phyloP scores from a whole-genome alignment of 2,888 invertebrate species.

The Heliconius erato region DNA sequence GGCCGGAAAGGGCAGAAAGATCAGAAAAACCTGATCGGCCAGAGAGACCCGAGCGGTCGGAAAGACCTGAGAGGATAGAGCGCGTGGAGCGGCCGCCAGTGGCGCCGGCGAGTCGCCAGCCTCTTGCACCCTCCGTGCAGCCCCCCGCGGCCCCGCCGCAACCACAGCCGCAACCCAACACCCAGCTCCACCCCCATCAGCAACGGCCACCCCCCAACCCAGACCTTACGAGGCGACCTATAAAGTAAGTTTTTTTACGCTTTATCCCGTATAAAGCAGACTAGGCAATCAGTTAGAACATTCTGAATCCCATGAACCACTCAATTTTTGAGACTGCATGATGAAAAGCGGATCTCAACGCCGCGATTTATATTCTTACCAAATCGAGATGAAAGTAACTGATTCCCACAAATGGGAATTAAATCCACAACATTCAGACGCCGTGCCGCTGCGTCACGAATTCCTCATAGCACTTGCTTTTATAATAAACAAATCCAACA shows the following conservation, averaged over 20 bases:
- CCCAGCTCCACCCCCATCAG: constrained; percentile 74
- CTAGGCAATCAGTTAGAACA: not conserved
- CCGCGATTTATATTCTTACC: too few relatives aligned
- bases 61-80: constrained; percentile 56
- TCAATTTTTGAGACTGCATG: too few relatives aligned
- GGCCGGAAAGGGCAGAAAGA: constrained; percentile 64
- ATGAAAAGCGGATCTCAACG: too few relatives aligned
- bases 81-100: constrained; percentile 56
- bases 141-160: not conserved
- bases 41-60: constrained; percentile 61
- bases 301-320: not conserved
- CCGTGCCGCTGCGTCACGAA: not conserved
- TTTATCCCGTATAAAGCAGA: not conserved
- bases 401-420: not conserved
- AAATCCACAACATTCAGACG: not conserved
- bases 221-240: constrained; percentile 90
- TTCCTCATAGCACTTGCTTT: not conserved
- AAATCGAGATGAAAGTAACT: too few relatives aligned
- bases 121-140: constrained; percentile 37
- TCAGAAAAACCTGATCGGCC: constrained; percentile 66
- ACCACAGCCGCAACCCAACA: constrained; percentile 59
- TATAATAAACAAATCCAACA: not conserved
- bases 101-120: constrained; percentile 58
- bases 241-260: constrained; percentile 85
- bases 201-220: constrained; percentile 84